phyloP scores from a whole-genome alignment of 1,140 invertebrate species.

The Diuraphis noxia region DNA sequence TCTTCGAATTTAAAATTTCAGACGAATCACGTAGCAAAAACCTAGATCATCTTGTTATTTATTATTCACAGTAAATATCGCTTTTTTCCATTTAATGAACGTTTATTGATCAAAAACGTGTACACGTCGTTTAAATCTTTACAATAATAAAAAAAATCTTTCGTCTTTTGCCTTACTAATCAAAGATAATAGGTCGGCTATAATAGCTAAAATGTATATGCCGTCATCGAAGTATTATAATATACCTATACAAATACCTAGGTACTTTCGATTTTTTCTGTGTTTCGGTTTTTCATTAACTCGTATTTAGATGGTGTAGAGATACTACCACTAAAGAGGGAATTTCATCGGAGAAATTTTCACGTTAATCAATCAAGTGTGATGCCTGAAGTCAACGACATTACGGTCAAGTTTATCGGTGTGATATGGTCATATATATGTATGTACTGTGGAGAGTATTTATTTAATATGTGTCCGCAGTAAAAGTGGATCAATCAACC shows the following conservation, averaged over 20 bases:
- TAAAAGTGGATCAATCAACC: slow-evolving; percentile 28
- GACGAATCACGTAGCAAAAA: background rate
- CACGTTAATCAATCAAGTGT: slow-evolving; percentile 27
- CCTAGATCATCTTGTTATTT: background rate
- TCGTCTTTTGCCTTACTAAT: background rate
- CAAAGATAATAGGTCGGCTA: too few relatives aligned
- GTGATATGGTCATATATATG: background rate
- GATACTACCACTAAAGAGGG: background rate
- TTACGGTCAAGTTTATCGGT: slow-evolving; percentile 26
- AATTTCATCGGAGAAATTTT: slow-evolving; percentile 2
- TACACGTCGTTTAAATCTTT: background rate
- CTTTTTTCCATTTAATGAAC: background rate
- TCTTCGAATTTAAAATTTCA: background rate
- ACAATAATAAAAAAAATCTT: background rate
- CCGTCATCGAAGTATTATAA: background rate
- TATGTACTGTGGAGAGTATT: background rate
- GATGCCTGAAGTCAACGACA: slow-evolving; percentile 7
- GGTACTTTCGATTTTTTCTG: background rate
- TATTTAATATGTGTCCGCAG: background rate
- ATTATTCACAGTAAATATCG: background rate
- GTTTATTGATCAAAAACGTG: background rate
- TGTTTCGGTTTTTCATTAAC: background rate
- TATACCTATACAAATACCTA: background rate
- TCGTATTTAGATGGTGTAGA: background rate
- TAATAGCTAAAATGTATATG: background rate